Base-by-base conservation (phyloP, 2,113 vertebrate species). In the Cheirogaleus medius region DNA sequence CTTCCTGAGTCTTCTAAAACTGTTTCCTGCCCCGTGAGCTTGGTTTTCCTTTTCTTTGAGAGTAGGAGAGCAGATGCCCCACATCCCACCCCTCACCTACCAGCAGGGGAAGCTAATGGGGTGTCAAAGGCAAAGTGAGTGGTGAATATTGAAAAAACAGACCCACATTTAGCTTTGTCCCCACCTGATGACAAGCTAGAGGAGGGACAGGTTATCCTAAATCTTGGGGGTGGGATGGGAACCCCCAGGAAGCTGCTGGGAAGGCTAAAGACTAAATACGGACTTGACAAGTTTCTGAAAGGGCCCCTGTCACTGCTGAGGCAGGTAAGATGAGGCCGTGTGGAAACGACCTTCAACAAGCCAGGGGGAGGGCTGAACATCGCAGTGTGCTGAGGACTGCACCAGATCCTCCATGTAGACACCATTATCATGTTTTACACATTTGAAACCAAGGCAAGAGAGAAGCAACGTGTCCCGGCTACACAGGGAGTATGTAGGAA, bases 41-140 rank as follows among this genome's bases (percentile, higher is more conserved):
- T 42, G 0, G 8, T 34, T 68, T 58, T 90, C 27, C 32, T 92
- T 56, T 83, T 63, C 52, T 86, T 84, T 91, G 32, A 18, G 37
- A 13, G 9, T 27, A 27, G 47, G 0, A 64, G 76, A 20, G 20
- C 39, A 3, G 42, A 42, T 1, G 20, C 42, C n/a, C n/a, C 23
- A n/a, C 52, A 12, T n/a, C 5, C 10, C 6, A 42, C 2, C 42
- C 3, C 5, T 47, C 0, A 4, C 15, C 44, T 1, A 18, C 23
- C 17, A 44, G 49, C 17, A 42, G 17, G 23, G 54, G 49, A 90
- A 85, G 10, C 29, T 60, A 49, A n/a, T 13, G 18, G 80, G 32
- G 52, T 17, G 64, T 54, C 83, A 68, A 52, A 93, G 21, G 8
- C 13, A 63, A 47, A 92, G 77, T 23, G 8, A 91, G 4, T 71